Percentiles rank a stretch among this genome's conserved stretches.
Conservation (phyloP, 2,797 vertebrate species). For the Mustela erminea region DNA sequence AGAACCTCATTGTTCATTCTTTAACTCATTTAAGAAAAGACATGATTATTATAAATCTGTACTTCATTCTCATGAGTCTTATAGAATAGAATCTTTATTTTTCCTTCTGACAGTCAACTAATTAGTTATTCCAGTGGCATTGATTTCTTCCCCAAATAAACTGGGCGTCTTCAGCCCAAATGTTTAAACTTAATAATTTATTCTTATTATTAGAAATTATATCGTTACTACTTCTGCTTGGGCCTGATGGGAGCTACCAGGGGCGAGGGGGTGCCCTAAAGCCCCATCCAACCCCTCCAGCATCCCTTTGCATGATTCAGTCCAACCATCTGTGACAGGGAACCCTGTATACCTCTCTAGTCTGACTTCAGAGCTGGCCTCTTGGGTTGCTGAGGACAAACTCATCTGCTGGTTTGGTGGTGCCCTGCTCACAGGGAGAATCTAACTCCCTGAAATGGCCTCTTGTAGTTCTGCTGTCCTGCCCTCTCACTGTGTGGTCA, state of each 20-base stretch:
- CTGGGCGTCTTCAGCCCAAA: not conserved
- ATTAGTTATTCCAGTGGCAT: not conserved
- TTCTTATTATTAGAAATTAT: not conserved
- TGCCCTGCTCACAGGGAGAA: not conserved
- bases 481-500: not conserved
- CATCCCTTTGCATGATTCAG: not conserved
- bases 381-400: not conserved
- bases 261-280: not conserved
- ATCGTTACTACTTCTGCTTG: not conserved
- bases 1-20: not conserved
- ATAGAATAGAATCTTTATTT: not conserved
- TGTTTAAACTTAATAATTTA: not conserved
- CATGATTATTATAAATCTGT: not conserved
- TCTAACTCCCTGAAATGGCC: not conserved
- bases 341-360: not conserved
- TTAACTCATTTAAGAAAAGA: not conserved
- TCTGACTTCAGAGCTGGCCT: not conserved
- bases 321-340: not conserved
- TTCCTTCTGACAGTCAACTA: not conserved
- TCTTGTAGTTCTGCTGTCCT: slow-evolving; percentile 21
- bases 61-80: slow-evolving; percentile 19
- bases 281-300: not conserved
- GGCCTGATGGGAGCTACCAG: not conserved
- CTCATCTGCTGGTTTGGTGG: not conserved
- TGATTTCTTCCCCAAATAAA: slow-evolving; percentile 44